Evolutionary conservation across 2,888 invertebrate species (phyloP), one percentile per base, ranked within the genome.

Genomic region (Amphimallon solstitiale): DNA sequence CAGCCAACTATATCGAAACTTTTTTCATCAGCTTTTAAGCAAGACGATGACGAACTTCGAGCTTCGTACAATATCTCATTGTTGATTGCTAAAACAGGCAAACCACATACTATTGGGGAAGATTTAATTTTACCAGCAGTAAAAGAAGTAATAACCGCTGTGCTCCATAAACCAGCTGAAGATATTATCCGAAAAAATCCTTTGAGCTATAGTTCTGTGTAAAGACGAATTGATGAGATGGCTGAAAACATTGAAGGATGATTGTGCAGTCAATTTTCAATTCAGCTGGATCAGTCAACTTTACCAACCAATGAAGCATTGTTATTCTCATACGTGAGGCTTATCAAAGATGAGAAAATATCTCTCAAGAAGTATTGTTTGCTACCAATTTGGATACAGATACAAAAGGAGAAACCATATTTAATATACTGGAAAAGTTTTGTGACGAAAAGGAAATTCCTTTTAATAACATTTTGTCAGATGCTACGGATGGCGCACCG

Each of bases 221-320:
- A 76, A 72, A 74, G 75, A 74, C 70, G 74, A 66, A 77, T 77
- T 72, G 76, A 78, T 77, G 74, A 78, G 75, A 78, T 76, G 75
- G 73, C 72, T 63, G n/a, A n/a, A n/a, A n/a, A n/a, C n/a, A n/a
- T n/a, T n/a, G 75, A 78, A 75, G 71, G 67, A 49, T 74, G 72
- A 52, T 76, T 77, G 69, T 23, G 23, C 65, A 69, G 73, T 66
- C 70, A 77, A 70, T 78, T 78, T 69, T 79, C 75, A 72, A 75
- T 79, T 49, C 75, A 79, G 69, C 74, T 78, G 69, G 76, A 78
- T 71, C 76, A 80, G 71, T 74, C 75, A 70, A 76, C 75, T 68
- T 75, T 75, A 74, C 70, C 73, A 45, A 14, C 23, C 23, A 23
- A 23, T 23, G 23, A 23, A 23, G 23, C 23, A 23, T 21, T 17